Base-by-base conservation (phyloP, 2,113 vertebrate genomes). In the Nesoenas mayeri region DNA sequence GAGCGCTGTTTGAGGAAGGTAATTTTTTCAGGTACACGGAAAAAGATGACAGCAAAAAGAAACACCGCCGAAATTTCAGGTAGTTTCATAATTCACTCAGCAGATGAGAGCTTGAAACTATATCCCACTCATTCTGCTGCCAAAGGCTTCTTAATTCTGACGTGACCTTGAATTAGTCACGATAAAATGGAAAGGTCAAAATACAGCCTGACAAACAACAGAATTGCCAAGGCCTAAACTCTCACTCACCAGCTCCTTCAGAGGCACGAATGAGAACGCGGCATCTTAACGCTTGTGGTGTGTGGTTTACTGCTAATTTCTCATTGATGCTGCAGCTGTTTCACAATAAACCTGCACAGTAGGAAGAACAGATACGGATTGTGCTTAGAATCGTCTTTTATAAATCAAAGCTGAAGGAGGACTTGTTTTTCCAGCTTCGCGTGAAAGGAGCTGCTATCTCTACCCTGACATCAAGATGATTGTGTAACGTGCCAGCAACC, bases 401-500 rank as follows among this genome's bases (percentile, higher is more conserved):
- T 17, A 71, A 56, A 22, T 9, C 21, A 65, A 36, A 29, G 64
- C 60, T 7, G 51, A 4, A 38, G 91, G 10, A 73, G 36, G 92
- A 96, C 95, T 87, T 32, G 96, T 94, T 97, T 85, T 97, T 95
- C 96, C 95, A 79, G 95, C 93, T 93, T 6, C 5, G 77, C 22
- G 5, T 4, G 21, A 16, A 44, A 57, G 86, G 57, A 75, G 65
- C 53, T 20, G 5, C 64, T 32, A 51, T 61, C 47, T 9, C 57
- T 54, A 12, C 66, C 65, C 47, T 69, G 2, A 25, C 53, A 47
- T 18, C 10, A 40, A 36, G 24, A n/a, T 7, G 26, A 29, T 81
- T 88, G 28, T 15, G 83, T 11, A 57, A 82, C 1, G 48, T 8
- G 48, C n/a, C 82, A 64, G 58, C 67, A 50, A n/a, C 7, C 70